Conservation (phyloP, 2,888 invertebrate species). For the Rhimphoctona megacephalus region DNA sequence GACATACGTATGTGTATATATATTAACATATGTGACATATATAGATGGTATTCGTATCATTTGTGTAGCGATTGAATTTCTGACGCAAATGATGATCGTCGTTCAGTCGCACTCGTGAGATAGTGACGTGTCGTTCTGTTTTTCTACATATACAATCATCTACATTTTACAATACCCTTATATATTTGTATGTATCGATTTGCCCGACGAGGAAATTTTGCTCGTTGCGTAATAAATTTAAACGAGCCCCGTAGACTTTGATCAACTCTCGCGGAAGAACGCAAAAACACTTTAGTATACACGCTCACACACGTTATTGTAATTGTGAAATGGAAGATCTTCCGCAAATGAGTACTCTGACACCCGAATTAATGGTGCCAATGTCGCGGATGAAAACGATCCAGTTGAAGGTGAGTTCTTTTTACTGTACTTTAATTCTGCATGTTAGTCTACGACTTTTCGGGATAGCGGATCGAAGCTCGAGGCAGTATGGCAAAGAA, state of each 20-base stretch:
- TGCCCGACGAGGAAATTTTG: slow-evolving; percentile 9
- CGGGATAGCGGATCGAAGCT: not conserved
- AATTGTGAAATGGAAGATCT: slow-evolving; percentile 84
- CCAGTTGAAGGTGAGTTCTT: slow-evolving; percentile 71
- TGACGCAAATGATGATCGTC: slow-evolving; percentile 36
- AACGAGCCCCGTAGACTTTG: slow-evolving; percentile 39
- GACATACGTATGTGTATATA: not conserved
- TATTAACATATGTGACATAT: not conserved
- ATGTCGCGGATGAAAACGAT: slow-evolving; percentile 67
- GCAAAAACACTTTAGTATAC: not conserved
- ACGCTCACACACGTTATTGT: slow-evolving; percentile 4
- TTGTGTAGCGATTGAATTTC: slow-evolving; percentile 12
- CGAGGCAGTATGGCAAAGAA: not conserved
- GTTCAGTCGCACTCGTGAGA: slow-evolving; percentile 34
- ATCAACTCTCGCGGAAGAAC: not conserved
- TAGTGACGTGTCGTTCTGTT: slow-evolving; percentile 37
- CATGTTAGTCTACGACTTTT: not conserved
- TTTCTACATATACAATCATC: not conserved
- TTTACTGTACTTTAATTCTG: not conserved
- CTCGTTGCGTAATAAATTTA: slow-evolving; percentile 36
- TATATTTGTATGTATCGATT: not conserved
- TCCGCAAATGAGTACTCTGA: slow-evolving; percentile 86
- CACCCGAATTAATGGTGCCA: slow-evolving; percentile 82
- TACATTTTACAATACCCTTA: not conserved
- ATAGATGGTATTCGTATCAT: not conserved